Base-by-base conservation (phyloP, 35 echinoderm and acorn worm species). In the Stichopus chloronotus region DNA sequence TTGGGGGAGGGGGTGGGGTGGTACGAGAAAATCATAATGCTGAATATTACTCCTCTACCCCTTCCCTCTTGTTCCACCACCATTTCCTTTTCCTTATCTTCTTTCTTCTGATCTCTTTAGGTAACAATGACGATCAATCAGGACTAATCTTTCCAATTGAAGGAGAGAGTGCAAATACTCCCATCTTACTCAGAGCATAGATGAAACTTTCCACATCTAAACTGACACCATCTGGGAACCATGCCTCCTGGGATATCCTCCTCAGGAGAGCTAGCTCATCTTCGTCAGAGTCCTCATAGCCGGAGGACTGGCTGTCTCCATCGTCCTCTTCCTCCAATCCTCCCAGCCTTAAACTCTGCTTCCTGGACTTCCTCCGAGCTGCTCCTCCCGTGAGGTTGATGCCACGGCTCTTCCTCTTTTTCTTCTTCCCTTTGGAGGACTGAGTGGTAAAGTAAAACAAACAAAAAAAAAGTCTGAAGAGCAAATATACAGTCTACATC, bases 161-260 rank as follows among this genome's bases (percentile, higher is more conserved):
- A 43, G 30, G 30, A 3, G 30, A 43, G 30, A 43, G 30, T 11
- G 25, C 14, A 11, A 59, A n/a, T 60, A 11, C n/a, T 53, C 16
- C 60, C 4, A 23, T 91, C 95, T 94, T 93, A 96, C 92, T 57
- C 58, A 96, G 19, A 91, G 95, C 90, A 22, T 69, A 56, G 60
- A 94, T 79, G 3, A 92, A 78, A 56, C 76, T 91, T 24, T 92
- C 87, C 12, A 94, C 84, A 25, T 94, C 58, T 54, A 96, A 81
- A 16, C 43, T 53, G 22, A 94, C 53, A 5, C 92, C 90, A 53
- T 60, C 91, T 13, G 95, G 95, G 72, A 94, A 96, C 92, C 95
- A 94, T 23, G 78, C 57, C 53, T 94, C 78, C 21, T 85, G 55
- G n/a, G 90, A 81, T 24, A 96, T 91, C 16, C 72, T 57, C 43